These are phyloP conservation scores for Achroia grisella DNA, from an alignment of 1,140 invertebrate genomes.

Conservation along the genomic window DNA sequence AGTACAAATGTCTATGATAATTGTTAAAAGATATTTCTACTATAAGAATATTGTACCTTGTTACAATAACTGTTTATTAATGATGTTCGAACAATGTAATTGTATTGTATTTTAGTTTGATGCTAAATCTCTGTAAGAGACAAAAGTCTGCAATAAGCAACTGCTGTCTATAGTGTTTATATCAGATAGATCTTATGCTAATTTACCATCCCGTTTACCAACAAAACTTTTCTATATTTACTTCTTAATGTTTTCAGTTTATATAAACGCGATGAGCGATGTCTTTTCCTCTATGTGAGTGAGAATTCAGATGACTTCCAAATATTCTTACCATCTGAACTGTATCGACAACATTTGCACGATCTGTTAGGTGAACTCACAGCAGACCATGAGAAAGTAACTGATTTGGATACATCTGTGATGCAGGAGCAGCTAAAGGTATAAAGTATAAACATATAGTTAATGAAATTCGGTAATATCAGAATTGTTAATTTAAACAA, in stretches of 20 bases:
- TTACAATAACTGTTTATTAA: too few species aligned
- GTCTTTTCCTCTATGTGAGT: conserved; percentile 97
- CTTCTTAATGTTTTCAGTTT: conserved; percentile 74
- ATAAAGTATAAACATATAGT: neutral
- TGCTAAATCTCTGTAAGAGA: too few species aligned
- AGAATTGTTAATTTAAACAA: too few species aligned
- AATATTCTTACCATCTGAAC: conserved; percentile 95
- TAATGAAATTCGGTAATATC: too few species aligned
- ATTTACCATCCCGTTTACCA: neutral
- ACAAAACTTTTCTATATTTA: neutral
- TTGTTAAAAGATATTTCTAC: too few species aligned
- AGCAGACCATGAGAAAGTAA: conserved; percentile 88
- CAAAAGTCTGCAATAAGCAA: too few species aligned
- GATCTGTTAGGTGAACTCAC: conserved; percentile 88
- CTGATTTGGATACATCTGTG: conserved; percentile 85
- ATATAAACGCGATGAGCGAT: conserved; percentile 96
- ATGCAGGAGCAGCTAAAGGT: conserved; percentile 82
- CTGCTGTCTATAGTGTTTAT: too few species aligned
- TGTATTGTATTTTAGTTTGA: too few species aligned
- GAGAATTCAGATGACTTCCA: conserved; percentile 99
- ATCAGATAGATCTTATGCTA: too few species aligned
- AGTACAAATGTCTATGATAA: too few species aligned
- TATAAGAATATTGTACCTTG: too few species aligned
- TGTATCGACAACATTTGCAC: conserved; percentile 88
- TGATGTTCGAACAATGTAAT: too few species aligned